Conservation (phyloP, 1,140 invertebrate genomes). For the Megalopta genalis region DNA sequence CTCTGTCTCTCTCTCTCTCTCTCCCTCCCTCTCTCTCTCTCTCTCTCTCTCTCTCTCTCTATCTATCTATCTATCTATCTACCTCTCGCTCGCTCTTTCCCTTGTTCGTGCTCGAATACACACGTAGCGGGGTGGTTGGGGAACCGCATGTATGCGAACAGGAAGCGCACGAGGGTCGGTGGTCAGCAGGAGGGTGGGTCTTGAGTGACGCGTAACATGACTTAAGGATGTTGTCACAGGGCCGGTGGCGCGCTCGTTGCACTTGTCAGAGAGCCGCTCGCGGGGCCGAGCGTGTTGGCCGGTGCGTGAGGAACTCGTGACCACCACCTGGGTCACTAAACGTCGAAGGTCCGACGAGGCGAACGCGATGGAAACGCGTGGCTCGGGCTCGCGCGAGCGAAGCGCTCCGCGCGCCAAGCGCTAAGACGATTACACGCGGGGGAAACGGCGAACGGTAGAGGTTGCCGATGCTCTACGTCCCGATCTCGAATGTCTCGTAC, state of each 20-base stretch:
- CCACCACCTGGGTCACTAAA: slow-evolving; percentile 14
- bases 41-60: too few species aligned
- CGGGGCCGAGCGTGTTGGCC: neutral
- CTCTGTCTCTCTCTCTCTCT: too few species aligned
- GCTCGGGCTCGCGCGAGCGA: too few species aligned
- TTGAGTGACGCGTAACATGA: slow-evolving; percentile 48
- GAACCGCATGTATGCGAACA: slow-evolving; percentile 37
- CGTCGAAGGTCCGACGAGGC: neutral
- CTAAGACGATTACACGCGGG: neutral
- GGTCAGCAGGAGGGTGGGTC: slow-evolving; percentile 46
- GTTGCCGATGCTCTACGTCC: neutral
- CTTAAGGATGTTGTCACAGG: slow-evolving; percentile 43
- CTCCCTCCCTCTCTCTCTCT: too few species aligned
- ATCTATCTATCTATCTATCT: too few species aligned
- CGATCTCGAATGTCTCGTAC: neutral
- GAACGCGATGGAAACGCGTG: neutral
- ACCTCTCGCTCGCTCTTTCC: too few species aligned
- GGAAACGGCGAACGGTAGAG: too few species aligned
- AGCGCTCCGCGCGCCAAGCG: too few species aligned
- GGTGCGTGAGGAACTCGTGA: neutral
- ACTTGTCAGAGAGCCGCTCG: neutral
- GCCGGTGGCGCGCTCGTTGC: slow-evolving; percentile 20
- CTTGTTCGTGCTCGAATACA: too few species aligned
- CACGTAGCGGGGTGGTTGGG: neutral
- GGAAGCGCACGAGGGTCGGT: slow-evolving; percentile 26